phyloP scores from a whole-genome alignment of 1,140 invertebrate genomes.

The Tetragnatha versicolor region DNA sequence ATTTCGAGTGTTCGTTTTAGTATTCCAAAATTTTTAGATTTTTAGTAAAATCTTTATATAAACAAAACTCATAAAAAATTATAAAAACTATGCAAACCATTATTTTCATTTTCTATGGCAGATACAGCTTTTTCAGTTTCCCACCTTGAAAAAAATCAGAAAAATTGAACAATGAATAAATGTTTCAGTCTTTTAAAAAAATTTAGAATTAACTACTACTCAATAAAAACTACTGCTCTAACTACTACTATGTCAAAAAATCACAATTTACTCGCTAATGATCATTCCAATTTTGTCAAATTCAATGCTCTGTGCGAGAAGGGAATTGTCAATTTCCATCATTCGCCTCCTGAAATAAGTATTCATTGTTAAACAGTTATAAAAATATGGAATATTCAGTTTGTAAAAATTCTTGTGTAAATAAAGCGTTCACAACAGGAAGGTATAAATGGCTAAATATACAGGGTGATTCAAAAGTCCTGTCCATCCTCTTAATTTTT shows the following conservation, averaged over 20 bases:
- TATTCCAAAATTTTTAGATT: too few species aligned
- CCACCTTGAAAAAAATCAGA: slow-evolving; percentile 67
- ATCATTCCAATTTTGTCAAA: slow-evolving; percentile 84
- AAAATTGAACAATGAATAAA: background rate
- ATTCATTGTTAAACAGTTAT: background rate
- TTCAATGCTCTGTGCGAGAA: slow-evolving; percentile 82
- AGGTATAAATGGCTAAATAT: too few species aligned
- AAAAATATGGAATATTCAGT: background rate
- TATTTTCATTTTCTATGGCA: slow-evolving; percentile 45
- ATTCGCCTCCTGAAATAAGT: slow-evolving; percentile 70
- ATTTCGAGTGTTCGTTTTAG: too few species aligned
- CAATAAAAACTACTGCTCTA: background rate
- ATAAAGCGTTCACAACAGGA: too few species aligned
- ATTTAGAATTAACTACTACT: background rate
- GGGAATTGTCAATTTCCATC: slow-evolving; percentile 85
- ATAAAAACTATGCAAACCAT: slow-evolving; percentile 6
- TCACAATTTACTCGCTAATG: slow-evolving; percentile 74
- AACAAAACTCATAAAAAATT: background rate
- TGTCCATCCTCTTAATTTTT: too few species aligned
- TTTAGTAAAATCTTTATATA: too few species aligned
- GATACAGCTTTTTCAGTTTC: slow-evolving; percentile 68
- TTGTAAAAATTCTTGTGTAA: too few species aligned
- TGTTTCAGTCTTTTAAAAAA: background rate
- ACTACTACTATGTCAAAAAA: background rate
- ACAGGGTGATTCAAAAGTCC: too few species aligned